Evolutionary conservation across 2,888 invertebrate genomes (phyloP).

Genomic region (Stenchaetothrips biformis): DNA sequence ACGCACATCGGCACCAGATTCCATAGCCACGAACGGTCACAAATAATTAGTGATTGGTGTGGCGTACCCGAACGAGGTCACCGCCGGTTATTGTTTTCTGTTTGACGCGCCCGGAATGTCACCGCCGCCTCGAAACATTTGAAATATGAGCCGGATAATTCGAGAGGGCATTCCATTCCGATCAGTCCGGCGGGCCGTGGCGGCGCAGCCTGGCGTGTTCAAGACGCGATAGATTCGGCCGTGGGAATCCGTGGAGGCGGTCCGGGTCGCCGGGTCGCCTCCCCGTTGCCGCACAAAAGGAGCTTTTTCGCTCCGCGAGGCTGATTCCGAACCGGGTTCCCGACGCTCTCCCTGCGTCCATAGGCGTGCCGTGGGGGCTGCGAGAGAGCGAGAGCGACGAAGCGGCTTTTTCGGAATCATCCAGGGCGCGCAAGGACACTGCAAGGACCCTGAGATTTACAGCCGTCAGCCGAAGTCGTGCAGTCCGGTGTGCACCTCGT

Average conservation of each 20-base stretch:
- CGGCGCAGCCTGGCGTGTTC: not conserved
- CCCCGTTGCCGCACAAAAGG: not conserved
- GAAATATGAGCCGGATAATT: conserved; percentile 13
- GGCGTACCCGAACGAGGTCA: not conserved
- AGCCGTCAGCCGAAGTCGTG: too few species aligned
- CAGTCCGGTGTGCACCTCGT: too few species aligned
- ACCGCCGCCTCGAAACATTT: not conserved
- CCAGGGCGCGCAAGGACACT: too few species aligned
- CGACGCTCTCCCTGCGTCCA: too few species aligned
- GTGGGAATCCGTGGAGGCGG: not conserved
- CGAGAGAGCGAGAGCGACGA: too few species aligned
- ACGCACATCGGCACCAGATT: too few species aligned
- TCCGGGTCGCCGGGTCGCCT: not conserved
- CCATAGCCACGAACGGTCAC: too few species aligned
- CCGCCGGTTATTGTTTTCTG: not conserved
- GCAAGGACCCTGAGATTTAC: too few species aligned
- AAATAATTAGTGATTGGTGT: not conserved
- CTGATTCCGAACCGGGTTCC: too few species aligned
- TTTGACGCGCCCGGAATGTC: not conserved
- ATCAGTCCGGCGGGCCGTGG: not conserved
- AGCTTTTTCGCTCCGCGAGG: too few species aligned
- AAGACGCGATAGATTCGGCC: not conserved
- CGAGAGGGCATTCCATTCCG: conserved; percentile 1
- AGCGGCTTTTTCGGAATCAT: too few species aligned
- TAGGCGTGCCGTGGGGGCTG: too few species aligned